Evolutionary conservation across 2,113 vertebrate genomes (phyloP).

Genomic region (Arizona elegans): DNA sequence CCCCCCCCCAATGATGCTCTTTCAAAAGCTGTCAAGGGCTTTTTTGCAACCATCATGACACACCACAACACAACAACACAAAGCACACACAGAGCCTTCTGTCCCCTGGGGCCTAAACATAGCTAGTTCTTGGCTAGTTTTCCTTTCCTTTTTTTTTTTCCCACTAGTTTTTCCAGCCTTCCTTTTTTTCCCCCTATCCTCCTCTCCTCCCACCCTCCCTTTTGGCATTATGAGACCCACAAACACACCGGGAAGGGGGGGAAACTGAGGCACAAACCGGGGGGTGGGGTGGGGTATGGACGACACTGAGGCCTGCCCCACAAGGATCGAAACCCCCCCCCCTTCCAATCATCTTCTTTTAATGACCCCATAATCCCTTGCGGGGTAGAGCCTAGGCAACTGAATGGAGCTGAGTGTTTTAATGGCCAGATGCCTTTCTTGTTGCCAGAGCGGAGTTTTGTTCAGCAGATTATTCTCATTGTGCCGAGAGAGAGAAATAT

Average conservation of each 20-base stretch:
- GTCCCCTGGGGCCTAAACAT: background rate
- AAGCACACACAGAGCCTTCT: background rate
- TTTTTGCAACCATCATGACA: background rate
- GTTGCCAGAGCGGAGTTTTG: no score
- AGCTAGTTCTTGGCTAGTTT: background rate
- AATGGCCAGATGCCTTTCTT: no score
- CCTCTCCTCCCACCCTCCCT: background rate
- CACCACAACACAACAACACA: background rate
- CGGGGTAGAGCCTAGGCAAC: no score
- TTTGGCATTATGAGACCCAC: background rate
- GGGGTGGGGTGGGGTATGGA: no score
- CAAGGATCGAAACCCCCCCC: background rate
- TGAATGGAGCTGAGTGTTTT: no score
- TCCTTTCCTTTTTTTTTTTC: background rate
- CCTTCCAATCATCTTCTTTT: no score
- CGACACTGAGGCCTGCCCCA: no score
- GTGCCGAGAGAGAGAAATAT: no score
- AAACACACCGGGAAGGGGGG: background rate
- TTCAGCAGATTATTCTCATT: no score
- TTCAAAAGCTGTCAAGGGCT: background rate
- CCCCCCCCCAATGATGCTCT: background rate
- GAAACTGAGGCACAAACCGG: no score
- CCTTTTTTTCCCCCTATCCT: background rate
- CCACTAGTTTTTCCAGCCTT: background rate
- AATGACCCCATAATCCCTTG: no score